Evolutionary conservation across 2,888 invertebrate genomes (phyloP), one percentile per base, ranked within the genome.

Genomic region (Acanthosoma haemorrhoidale): DNA sequence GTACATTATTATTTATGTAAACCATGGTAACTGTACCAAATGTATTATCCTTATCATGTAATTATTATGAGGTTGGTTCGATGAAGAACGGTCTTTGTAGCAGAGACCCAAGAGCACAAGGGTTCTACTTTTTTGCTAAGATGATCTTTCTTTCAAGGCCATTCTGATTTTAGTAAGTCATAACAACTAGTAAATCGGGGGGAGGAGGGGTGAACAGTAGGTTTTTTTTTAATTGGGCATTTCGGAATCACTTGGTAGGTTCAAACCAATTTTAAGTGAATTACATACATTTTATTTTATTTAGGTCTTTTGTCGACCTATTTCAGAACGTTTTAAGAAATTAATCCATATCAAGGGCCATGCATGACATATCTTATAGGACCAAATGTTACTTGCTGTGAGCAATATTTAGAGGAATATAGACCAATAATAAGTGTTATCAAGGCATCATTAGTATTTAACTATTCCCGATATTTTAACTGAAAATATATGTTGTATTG

Each of bases 1-100:
- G 64, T 64, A 64, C 31, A 61, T 36, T 61, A 25, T 61, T 61
- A 36, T 36, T 61, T 61, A 61, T 36, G 21, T 36, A 11, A 21
- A 8, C 21, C 34, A 34, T 13, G n/a, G 25, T 51, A 6, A 51
- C 9, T 21, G 34, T 21, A 36, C 36, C 61, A 21, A 36, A 36
- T 18, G 61, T 61, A 36, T 18, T 61, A 36, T 36, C 16, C 21
- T 16, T 61, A 34, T 36, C 61, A 61, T 32, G 18, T 34, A 61
- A 36, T 61, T 36, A 61, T 51, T 6, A 25, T 25, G 51, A 21
- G 38, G 21, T 60, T 18, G 2, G 16, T 16, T 32, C 32, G 59
- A 59, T 15, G 61, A n/a, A 11, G 38, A 16, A 21, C 21, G 18
- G 18, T 34, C 13, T 9, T 34, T 18, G 31, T 60, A 18, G 15